A percentile compares a stretch with the other conserved stretches of the same genome.
Evolutionary conservation across 92 coral and sea anemone genomes (phyloP).

Genomic region (Palythoa grandis): DNA sequence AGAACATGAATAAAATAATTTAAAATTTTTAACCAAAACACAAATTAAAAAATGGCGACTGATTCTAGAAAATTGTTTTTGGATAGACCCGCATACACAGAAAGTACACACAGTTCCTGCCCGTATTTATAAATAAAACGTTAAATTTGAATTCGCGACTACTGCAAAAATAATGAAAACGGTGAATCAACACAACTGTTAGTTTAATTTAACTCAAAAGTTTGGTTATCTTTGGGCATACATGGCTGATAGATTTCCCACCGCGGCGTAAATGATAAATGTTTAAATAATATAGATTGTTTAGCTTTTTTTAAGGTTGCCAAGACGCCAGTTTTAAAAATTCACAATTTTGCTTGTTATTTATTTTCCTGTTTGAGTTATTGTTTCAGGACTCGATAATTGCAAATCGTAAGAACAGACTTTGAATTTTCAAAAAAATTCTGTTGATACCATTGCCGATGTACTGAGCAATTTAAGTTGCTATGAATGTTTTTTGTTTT

Average conservation of each 20-base stretch:
- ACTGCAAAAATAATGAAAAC: not conserved
- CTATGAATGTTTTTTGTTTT: not conserved
- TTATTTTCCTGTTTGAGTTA: not conserved
- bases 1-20: not conserved
- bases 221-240: not conserved
- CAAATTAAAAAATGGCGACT: not conserved
- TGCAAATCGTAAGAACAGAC: not conserved
- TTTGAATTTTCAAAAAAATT: not conserved
- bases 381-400: not conserved
- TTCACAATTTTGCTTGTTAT: not conserved
- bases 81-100: not conserved
- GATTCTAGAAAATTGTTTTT: not conserved
- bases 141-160: too few species aligned
- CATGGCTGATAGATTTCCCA: not conserved
- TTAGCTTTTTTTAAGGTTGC: not conserved
- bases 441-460: not conserved
- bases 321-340: not conserved
- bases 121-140: not conserved
- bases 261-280: slow-evolving; percentile 19
- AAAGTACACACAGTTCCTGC: not conserved
- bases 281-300: not conserved
- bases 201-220: too few species aligned
- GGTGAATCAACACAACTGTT: too few species aligned
- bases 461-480: not conserved
- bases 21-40: not conserved